Percentiles rank a stretch among this genome's conserved stretches.
Evolutionary conservation across 1,140 invertebrate species (phyloP).

Genomic region (Diorhabda elongata): DNA sequence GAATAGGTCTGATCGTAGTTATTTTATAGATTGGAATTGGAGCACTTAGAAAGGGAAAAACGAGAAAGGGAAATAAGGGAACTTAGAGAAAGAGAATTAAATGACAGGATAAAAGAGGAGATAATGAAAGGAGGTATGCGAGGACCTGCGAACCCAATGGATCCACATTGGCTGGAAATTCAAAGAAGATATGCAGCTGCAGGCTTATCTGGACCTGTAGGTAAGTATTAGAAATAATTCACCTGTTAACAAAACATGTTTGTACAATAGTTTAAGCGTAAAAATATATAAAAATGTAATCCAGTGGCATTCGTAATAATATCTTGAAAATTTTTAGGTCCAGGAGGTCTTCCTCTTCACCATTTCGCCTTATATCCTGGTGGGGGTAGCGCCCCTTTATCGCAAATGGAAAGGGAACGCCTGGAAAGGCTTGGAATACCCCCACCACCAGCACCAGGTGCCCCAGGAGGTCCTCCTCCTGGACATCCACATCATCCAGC

Average conservation of each 20-base stretch:
- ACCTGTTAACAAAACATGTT: too few species aligned
- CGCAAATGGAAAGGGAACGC: constrained; percentile 81
- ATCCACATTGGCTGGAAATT: constrained; percentile 85
- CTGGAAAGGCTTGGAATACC: constrained; percentile 75
- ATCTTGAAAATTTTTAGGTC: constrained; percentile 27
- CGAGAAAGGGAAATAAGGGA: constrained; percentile 79
- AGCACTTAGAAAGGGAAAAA: constrained; percentile 79
- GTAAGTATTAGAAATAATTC: constrained; percentile 14
- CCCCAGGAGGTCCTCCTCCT: constrained; percentile 47
- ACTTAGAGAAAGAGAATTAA: constrained; percentile 76
- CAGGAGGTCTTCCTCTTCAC: constrained; percentile 43
- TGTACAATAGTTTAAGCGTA: too few species aligned
- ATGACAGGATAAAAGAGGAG: constrained; percentile 75
- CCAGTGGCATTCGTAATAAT: too few species aligned
- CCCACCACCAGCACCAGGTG: constrained; percentile 51
- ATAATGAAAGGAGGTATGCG: constrained; percentile 61
- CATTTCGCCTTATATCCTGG: constrained; percentile 51
- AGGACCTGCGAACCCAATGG: constrained; percentile 62
- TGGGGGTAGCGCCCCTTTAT: constrained; percentile 56
- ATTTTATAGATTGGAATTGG: constrained; percentile 59
- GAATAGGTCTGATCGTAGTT: background rate
- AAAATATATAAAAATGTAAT: too few species aligned
- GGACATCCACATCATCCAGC: constrained; percentile 41
- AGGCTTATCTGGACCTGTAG: constrained; percentile 40
- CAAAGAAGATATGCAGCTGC: constrained; percentile 45